phyloP scores from a whole-genome alignment of 2,888 invertebrate genomes.

The Listrodromus nycthemerus region DNA sequence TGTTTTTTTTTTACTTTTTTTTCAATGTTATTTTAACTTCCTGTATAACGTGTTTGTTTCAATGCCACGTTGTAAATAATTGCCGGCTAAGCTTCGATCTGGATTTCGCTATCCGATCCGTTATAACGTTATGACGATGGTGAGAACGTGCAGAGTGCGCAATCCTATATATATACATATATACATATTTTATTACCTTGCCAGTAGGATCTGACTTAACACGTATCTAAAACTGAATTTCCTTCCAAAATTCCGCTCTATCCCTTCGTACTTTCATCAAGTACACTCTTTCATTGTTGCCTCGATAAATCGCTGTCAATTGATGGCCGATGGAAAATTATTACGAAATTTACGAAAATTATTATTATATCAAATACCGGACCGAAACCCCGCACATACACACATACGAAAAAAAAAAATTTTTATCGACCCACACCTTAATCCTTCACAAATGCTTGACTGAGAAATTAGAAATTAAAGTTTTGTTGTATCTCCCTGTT shows the following conservation, averaged over 20 bases:
- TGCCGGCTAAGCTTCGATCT: constrained; percentile 43
- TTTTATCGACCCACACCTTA: constrained; percentile 52
- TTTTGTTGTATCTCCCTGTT: constrained; percentile 85
- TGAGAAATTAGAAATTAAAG: constrained; percentile 80
- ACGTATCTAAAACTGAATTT: constrained; percentile 39
- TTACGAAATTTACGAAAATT: constrained; percentile 53
- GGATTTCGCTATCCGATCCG: constrained; percentile 24
- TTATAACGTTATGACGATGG: constrained; percentile 12
- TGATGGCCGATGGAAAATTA: constrained; percentile 9
- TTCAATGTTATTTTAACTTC: constrained; percentile 35
- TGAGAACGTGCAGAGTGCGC: constrained; percentile 30
- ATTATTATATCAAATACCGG: constrained; percentile 9
- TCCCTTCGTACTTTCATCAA: constrained; percentile 39
- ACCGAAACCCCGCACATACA: constrained; percentile 7
- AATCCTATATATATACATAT: constrained; percentile 7
- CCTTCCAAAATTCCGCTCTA: constrained; percentile 23
- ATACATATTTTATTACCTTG: background rate
- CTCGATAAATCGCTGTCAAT: constrained; percentile 15
- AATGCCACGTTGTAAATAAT: constrained; percentile 58
- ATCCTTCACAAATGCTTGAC: constrained; percentile 75
- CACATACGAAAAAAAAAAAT: constrained; percentile 15
- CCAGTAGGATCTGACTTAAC: constrained; percentile 52
- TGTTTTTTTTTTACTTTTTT: background rate
- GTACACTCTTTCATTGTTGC: constrained; percentile 3
- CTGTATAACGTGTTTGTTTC: constrained; percentile 25